Base-by-base conservation (phyloP, 2,113 vertebrate species). In the Carettochelys insculpta region DNA sequence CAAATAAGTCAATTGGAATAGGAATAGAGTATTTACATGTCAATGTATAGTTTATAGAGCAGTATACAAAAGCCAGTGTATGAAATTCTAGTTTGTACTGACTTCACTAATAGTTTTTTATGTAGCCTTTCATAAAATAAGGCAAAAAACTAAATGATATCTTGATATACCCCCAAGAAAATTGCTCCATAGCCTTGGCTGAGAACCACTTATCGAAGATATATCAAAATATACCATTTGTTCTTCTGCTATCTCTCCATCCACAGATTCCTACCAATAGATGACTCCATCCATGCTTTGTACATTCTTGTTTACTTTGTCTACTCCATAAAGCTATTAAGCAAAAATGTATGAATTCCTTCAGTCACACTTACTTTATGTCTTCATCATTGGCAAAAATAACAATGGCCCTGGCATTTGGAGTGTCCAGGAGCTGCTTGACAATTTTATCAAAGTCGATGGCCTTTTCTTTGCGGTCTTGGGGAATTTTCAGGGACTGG, bases 321-420 rank as follows among this genome's bases (percentile, higher is more conserved):
- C n/a, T 47, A 17, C 13, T 19, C 89, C n/a, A 47, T 75, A 61
- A 31, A 48, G 58, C 56, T 76, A 65, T 53, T 58, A 50, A 84
- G 90, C 76, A 90, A 83, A 95, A 68, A 90, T 10, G 9, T 89
- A 86, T 41, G 1, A 43, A 82, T 77, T 38, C 83, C 73, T 85
- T 54, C 86, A 34, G 47, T 43, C 68, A 53, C 82, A 61, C 97
- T 97, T 94, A 99, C 99, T 98, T 98, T 97, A 99, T 99, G 87
- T 99, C 99, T 95, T 99, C 99, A 77, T 99, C 99, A 2, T 98
- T 98, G 95, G 99, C 99, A 87, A 99, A 99, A 96, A 99, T 98
- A 92, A 99, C 97, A 85, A 99, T 96, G 2, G 98, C 98, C 22
- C 99, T 97, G 95, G 99, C 99, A 89, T 98, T 98, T 12, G 97